Evolutionary conservation across 2,113 vertebrate genomes (phyloP).

Genomic region (Rousettus leschenaultii): DNA sequence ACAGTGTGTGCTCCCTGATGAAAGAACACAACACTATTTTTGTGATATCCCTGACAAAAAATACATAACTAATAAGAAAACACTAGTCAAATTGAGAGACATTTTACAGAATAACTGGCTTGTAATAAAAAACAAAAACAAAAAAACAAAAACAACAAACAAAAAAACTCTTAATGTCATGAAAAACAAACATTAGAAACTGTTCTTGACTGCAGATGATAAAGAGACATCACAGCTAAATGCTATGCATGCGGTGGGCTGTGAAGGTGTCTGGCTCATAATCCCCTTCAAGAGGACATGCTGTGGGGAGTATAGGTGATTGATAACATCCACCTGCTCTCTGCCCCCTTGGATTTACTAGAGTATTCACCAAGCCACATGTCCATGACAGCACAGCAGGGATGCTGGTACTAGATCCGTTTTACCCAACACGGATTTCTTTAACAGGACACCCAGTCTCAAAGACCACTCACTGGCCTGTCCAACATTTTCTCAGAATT

Average conservation of each 20-base stretch:
- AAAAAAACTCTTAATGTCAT: background rate
- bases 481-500: background rate
- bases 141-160: background rate
- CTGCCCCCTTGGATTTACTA: background rate
- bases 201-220: background rate
- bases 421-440: background rate
- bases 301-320: background rate
- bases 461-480: background rate
- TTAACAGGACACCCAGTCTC: background rate
- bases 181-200: background rate
- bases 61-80: background rate
- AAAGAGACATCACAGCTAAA: background rate
- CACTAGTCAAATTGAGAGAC: background rate
- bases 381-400: background rate
- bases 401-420: background rate
- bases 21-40: background rate
- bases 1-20: background rate
- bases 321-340: no score
- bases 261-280: background rate
- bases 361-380: background rate
- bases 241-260: background rate
- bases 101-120: background rate
- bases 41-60: background rate
- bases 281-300: background rate
- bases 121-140: background rate